These are phyloP conservation scores for Burhinus bistriatus DNA, from an alignment of 2,113 vertebrate genomes.

Conservation along the genomic window DNA sequence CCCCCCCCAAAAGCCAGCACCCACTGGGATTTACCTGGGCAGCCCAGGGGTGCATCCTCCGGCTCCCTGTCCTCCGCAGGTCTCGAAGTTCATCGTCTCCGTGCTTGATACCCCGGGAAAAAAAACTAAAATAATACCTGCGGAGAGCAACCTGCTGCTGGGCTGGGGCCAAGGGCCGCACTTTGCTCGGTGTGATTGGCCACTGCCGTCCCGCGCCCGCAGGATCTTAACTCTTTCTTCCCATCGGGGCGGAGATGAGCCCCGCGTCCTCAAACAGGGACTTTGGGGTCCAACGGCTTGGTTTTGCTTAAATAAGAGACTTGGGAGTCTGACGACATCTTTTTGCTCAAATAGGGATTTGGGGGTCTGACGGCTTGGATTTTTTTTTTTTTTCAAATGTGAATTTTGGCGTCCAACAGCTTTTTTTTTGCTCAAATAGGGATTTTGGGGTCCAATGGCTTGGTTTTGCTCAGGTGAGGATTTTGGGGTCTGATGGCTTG, in stretches of 20 bases:
- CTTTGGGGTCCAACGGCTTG: accelerated
- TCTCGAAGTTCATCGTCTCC: neutral
- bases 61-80: neutral
- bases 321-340: neutral
- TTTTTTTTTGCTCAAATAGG: too few relatives aligned
- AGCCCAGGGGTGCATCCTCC: neutral
- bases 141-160: conserved; percentile 46
- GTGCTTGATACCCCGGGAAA: neutral
- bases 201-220: neutral
- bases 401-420: neutral
- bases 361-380: accelerated
- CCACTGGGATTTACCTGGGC: neutral
- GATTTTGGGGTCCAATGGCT: neutral
- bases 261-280: accelerated
- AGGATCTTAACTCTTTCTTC: conserved; percentile 61
- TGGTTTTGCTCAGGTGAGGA: neutral
- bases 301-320: neutral
- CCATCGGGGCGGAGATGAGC: neutral
- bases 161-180: conserved; percentile 17
- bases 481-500: neutral
- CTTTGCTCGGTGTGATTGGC: conserved; percentile 37
- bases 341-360: too few relatives aligned
- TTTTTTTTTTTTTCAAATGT: neutral
- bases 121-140: conserved; percentile 17
- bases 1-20: accelerated